Evolutionary conservation across 2,797 vertebrate genomes (phyloP), one percentile per base, ranked within the genome.

Genomic region (Tokudaia muenninki): DNA sequence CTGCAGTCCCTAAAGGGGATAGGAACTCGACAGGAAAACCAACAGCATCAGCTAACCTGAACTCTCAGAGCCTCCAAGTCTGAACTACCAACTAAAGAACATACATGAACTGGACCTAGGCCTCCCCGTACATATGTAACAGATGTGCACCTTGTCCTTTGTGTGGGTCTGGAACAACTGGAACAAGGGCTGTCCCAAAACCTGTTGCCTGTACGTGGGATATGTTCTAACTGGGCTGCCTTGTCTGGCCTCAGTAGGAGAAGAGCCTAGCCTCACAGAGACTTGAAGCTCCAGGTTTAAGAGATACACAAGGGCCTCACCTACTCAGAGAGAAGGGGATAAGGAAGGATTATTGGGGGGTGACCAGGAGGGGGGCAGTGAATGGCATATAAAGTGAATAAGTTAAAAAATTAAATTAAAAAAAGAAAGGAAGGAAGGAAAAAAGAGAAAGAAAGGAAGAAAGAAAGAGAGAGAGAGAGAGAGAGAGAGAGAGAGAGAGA

Each of bases 401-500:
- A 0, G n/a, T 72, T 67, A 16, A 72, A 72, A 72, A 37, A 21
- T n/a, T 72, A 72, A 21, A 72, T 72, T 70, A 8, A 37, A n/a
- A 70, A 6, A n/a, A n/a, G 34, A 21, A 63, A 24, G 2, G 9
- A 63, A 26, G 1, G 61, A 65, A 29, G 4, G 29, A 63, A 11
- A 12, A 10, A 63, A 29, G n/a, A 12, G 3, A 34, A 2, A 16
- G 1, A 65, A 13, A 12, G 11, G 26, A 3, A 65, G 11, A 65
- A 26, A 13, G 11, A 31, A 8, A 34, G 4, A 31, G 10, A 13
- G 4, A 63, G 1, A 63, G 61, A 61, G 21, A 9, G 55, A n/a
- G n/a, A n/a, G n/a, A 29, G n/a, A 12, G 3, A 34, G 0, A 16
- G 1, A 65, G 5, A 12, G 11, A 29, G n/a, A 12, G 3, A 34